phyloP scores from a whole-genome alignment of 2,888 invertebrate species.

The Sarcophaga carnaria region DNA sequence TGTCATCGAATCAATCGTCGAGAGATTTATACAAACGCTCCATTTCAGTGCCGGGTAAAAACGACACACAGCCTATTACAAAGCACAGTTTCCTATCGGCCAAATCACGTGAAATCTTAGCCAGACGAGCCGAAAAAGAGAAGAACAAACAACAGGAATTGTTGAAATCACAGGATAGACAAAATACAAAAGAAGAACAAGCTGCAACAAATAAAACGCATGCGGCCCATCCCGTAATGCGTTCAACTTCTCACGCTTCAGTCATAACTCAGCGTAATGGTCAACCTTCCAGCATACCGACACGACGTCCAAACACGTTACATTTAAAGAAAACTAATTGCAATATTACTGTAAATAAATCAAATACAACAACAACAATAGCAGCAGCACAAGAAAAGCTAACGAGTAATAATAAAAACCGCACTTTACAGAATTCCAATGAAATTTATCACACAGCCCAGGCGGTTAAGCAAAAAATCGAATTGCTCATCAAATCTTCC shows the following conservation, averaged over 20 bases:
- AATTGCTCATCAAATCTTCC: slow-evolving; percentile 77
- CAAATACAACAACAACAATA: slow-evolving; percentile 53
- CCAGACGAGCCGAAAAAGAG: slow-evolving; percentile 80
- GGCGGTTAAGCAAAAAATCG: slow-evolving; percentile 78
- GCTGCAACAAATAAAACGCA: slow-evolving; percentile 36
- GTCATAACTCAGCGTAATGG: slow-evolving; percentile 76
- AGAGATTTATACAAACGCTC: slow-evolving; percentile 80
- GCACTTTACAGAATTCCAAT: slow-evolving; percentile 69
- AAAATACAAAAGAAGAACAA: slow-evolving; percentile 65
- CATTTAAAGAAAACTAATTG: slow-evolving; percentile 76
- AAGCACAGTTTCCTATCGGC: slow-evolving; percentile 81
- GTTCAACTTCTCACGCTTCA: slow-evolving; percentile 78
- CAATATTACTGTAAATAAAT: slow-evolving; percentile 38
- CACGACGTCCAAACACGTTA: slow-evolving; percentile 78
- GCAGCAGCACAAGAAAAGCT: slow-evolving; percentile 45
- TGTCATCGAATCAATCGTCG: slow-evolving; percentile 80
- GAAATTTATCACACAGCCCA: slow-evolving; percentile 76
- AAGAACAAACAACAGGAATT: slow-evolving; percentile 73
- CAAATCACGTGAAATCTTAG: slow-evolving; percentile 81
- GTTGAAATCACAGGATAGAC: slow-evolving; percentile 63
- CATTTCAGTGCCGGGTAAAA: slow-evolving; percentile 78
- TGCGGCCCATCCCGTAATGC: slow-evolving; percentile 72
- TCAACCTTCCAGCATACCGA: slow-evolving; percentile 80
- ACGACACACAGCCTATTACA: slow-evolving; percentile 62
- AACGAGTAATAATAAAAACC: slow-evolving; percentile 55